Conservation (phyloP, 2,888 invertebrate genomes). For the Pristionchus arcanus region DNA sequence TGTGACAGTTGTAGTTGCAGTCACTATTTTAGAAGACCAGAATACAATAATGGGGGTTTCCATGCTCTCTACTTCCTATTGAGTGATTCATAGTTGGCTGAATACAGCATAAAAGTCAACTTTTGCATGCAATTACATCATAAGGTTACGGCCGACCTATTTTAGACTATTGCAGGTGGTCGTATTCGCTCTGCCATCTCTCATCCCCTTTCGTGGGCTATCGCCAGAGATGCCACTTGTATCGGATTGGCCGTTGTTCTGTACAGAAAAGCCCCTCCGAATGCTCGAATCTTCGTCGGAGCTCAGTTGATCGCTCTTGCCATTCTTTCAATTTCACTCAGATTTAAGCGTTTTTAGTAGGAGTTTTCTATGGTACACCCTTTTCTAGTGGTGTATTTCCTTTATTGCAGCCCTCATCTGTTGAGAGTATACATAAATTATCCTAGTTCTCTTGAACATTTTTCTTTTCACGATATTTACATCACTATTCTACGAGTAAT, state of each 20-base stretch:
- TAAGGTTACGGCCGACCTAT: no score
- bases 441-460: background rate
- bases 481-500: background rate
- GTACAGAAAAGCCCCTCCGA: background rate
- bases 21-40: no score
- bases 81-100: no score
- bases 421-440: background rate
- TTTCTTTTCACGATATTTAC: no score
- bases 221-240: background rate
- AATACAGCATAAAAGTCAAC: no score
- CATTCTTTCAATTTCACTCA: background rate
- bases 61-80: no score
- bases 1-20: background rate
- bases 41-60: no score
- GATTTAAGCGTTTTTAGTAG: background rate
- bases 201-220: background rate
- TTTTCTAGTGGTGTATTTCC: background rate
- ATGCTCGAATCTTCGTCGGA: conserved; percentile 27
- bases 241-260: background rate
- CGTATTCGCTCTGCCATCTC: background rate
- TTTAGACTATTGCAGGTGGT: no score
- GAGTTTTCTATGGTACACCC: background rate
- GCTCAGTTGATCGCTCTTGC: background rate
- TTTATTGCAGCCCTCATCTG: background rate
- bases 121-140: no score